phyloP scores from a whole-genome alignment of 2,113 vertebrate genomes.

The Thalassarche chlororhynchos region DNA sequence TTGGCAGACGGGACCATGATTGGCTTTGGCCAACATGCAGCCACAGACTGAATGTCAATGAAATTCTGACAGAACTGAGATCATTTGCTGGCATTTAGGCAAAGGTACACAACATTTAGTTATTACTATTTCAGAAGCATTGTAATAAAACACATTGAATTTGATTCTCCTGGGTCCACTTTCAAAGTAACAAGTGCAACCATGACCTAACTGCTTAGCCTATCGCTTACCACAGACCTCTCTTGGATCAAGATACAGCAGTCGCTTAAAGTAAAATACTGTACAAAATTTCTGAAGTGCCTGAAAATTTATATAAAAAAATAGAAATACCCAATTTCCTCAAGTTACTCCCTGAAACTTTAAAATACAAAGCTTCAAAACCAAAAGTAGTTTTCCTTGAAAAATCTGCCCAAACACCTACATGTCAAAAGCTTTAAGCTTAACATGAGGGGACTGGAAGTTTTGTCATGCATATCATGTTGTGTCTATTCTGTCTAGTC shows the following conservation, averaged over 20 bases:
- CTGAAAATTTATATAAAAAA: not conserved
- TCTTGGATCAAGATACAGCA: not conserved
- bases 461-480: not conserved
- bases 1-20: not conserved
- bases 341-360: not conserved
- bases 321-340: not conserved
- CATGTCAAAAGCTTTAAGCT: not conserved
- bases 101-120: not conserved
- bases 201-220: not conserved
- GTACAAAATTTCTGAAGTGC: not conserved
- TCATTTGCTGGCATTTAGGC: not conserved
- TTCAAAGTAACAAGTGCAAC: not conserved
- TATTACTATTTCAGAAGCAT: not conserved
- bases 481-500: not conserved
- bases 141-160: not conserved
- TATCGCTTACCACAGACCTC: not conserved
- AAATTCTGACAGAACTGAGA: not conserved
- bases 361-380: not conserved
- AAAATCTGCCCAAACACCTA: not conserved
- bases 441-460: not conserved
- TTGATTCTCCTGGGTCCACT: not conserved
- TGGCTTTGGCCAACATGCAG: not conserved
- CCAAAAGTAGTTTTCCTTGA: not conserved
- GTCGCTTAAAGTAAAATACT: not conserved
- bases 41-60: not conserved